Conservation (phyloP, 1,140 invertebrate genomes). For the Ceratosolen solmsi region DNA sequence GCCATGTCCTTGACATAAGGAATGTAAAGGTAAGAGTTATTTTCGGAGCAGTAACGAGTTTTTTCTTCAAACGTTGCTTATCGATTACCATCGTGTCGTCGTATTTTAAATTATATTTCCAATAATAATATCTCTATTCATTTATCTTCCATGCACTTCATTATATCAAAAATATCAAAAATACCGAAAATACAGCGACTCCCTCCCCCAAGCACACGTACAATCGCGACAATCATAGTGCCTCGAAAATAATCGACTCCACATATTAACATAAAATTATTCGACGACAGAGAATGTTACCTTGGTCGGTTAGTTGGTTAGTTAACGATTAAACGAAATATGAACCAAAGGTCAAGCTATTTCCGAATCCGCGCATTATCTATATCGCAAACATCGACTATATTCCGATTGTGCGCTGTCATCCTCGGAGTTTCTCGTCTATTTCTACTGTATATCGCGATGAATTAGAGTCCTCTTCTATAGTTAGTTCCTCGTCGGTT, state of each 20-base stretch:
- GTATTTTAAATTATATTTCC: too few species aligned
- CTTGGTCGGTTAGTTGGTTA: neutral
- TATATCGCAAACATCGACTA: neutral
- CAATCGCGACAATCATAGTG: neutral
- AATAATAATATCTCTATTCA: too few species aligned
- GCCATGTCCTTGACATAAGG: too few species aligned
- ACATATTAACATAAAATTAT: neutral
- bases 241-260: neutral
- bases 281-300: neutral
- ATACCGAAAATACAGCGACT: too few species aligned
- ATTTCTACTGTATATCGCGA: neutral
- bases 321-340: neutral
- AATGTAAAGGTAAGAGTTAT: too few species aligned
- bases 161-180: too few species aligned
- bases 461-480: constrained; percentile 18
- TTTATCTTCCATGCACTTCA: too few species aligned
- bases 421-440: neutral
- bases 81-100: too few species aligned
- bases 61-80: too few species aligned
- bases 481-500: neutral
- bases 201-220: too few species aligned
- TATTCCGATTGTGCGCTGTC: neutral
- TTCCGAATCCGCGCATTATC: neutral
- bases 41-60: too few species aligned
- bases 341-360: constrained; percentile 4